These are phyloP conservation scores for Hepsetus odoe DNA, from an alignment of 2,113 vertebrate species.

Conservation along the genomic window DNA sequence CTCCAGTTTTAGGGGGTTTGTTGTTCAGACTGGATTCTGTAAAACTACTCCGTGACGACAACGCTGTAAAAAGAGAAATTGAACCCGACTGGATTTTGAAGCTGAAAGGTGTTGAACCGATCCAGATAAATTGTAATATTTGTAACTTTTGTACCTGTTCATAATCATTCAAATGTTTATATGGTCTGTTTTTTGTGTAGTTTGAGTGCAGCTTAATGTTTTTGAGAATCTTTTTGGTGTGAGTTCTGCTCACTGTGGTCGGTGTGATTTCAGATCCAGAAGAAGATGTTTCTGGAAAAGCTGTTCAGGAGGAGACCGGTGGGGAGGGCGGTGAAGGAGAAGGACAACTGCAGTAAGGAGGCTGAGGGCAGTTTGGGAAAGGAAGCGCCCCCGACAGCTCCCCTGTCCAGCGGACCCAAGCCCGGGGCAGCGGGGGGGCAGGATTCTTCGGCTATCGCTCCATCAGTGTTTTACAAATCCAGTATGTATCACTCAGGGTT, in stretches of 20 bases:
- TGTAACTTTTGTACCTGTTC: no score
- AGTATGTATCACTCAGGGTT: conserved; percentile 90
- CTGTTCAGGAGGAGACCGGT: conserved; percentile 68
- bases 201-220: no score
- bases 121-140: no score
- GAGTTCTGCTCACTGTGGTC: background rate
- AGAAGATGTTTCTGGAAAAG: conserved; percentile 73
- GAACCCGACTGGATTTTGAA: no score
- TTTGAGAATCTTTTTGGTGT: no score
- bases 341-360: conserved; percentile 50
- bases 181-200: no score
- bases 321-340: conserved; percentile 52
- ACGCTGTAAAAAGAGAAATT: no score
- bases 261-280: conserved; percentile 65
- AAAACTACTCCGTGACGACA: no score
- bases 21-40: no score
- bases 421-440: conserved; percentile 87
- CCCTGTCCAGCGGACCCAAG: conserved; percentile 86
- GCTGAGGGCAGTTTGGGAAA: conserved; percentile 50
- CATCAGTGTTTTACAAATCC: conserved; percentile 85
- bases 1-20: no score
- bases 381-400: conserved; percentile 67
- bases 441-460: conserved; percentile 81
- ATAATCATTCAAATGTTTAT: no score
- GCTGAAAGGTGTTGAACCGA: no score